These are phyloP conservation scores for Eumerus sabulonum DNA, from an alignment of 2,888 invertebrate genomes.

Conservation along the genomic window DNA sequence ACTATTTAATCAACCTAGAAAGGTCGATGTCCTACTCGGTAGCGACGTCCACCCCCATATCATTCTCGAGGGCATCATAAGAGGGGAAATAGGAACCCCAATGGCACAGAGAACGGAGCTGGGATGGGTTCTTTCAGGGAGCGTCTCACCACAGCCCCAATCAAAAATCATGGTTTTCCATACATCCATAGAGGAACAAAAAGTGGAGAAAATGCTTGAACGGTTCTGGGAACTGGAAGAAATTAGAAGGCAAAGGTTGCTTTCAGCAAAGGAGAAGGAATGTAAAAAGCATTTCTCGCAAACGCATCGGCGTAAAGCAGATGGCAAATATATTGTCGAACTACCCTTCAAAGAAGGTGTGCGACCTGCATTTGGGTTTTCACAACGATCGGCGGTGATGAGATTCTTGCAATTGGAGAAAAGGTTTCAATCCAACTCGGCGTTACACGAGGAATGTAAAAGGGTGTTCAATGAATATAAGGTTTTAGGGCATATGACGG, in stretches of 20 bases:
- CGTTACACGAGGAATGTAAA: background rate
- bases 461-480: conserved; percentile 2
- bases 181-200: background rate
- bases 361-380: background rate
- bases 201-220: background rate
- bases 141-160: background rate
- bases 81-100: too few species aligned
- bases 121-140: background rate
- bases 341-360: background rate
- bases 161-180: background rate
- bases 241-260: background rate
- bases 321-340: background rate
- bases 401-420: background rate
- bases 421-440: background rate
- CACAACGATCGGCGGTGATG: background rate
- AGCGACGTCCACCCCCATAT: background rate
- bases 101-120: background rate
- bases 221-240: background rate
- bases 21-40: background rate
- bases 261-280: background rate
- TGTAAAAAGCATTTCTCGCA: background rate
- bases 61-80: background rate
- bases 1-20: background rate
- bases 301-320: background rate
- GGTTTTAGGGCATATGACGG: conserved; percentile 6